Evolutionary conservation across 2,113 vertebrate species (phyloP).

Genomic region (Macrotis lagotis): DNA sequence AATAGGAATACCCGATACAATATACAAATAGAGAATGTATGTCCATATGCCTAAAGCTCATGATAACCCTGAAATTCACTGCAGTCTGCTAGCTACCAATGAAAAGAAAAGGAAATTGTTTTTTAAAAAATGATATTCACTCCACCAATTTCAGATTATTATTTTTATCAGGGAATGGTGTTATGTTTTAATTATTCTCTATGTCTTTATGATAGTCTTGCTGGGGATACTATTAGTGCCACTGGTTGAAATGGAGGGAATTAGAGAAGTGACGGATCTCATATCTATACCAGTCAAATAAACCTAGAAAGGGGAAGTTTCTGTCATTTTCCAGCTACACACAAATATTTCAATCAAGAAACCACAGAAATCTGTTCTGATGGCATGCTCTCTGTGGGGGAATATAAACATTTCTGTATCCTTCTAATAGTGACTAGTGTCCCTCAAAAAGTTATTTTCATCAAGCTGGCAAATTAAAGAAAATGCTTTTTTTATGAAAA

Average conservation of each 20-base stretch:
- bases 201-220: conserved; percentile 8
- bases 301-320: background rate
- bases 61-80: conserved; percentile 20
- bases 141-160: background rate
- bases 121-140: conserved; percentile 58
- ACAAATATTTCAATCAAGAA: conserved; percentile 52
- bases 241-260: conserved; percentile 17
- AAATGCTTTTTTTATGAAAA: conserved; percentile 29
- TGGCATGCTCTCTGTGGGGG: conserved; percentile 14
- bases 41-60: conserved; percentile 1
- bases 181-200: conserved; percentile 33
- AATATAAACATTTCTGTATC: conserved; percentile 38
- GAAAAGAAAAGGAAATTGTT: conserved; percentile 22
- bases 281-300: conserved; percentile 10
- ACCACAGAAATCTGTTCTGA: conserved; percentile 12
- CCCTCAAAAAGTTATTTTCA: conserved; percentile 32
- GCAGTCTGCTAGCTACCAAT: conserved; percentile 42
- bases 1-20: conserved; percentile 74
- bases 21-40: conserved; percentile 59
- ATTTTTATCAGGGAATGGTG: conserved; percentile 31
- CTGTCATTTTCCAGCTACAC: conserved; percentile 37
- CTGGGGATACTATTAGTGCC: conserved; percentile 44
- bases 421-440: conserved; percentile 50
- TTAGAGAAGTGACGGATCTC: conserved; percentile 35
- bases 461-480: conserved; percentile 8